These are phyloP conservation scores for Indicator maculatus DNA, from an alignment of 2,113 vertebrate species.

Conservation along the genomic window DNA sequence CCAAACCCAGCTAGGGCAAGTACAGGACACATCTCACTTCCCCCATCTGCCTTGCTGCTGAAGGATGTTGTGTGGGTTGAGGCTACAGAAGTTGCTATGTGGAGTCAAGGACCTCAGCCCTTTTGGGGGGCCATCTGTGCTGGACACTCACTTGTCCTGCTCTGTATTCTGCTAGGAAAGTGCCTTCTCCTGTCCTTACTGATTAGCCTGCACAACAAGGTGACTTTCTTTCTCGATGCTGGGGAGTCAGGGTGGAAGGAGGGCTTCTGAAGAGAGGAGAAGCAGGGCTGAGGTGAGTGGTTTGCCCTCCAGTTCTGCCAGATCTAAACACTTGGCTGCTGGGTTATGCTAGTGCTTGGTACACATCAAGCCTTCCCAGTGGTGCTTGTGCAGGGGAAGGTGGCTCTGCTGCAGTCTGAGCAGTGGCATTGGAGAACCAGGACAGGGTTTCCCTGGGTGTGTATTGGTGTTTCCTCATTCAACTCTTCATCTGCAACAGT, in stretches of 20 bases:
- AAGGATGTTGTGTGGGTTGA: not conserved
- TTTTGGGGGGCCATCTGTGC: not conserved
- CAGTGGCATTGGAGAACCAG: fast-evolving
- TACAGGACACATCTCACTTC: not conserved
- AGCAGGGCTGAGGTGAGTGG: not conserved
- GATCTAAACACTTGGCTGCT: not conserved
- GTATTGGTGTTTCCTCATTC: not conserved
- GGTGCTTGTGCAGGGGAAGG: fast-evolving
- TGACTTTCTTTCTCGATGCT: fast-evolving
- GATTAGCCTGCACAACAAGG: not conserved
- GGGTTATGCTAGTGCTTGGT: not conserved
- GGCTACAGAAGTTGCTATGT: not conserved
- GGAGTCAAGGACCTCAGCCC: not conserved
- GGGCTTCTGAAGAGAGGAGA: not conserved
- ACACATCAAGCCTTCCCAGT: fast-evolving
- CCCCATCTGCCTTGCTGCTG: not conserved
- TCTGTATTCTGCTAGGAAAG: not conserved
- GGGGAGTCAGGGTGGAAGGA: fast-evolving
- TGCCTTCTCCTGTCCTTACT: not conserved
- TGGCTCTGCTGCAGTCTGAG: not conserved
- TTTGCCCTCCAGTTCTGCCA: fast-evolving
- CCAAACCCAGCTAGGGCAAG: not conserved
- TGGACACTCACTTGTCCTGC: fast-evolving
- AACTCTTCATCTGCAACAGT: not conserved
- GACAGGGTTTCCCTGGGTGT: not conserved